A percentile compares a stretch with the other conserved stretches of the same genome.
Evolutionary conservation across 2,113 vertebrate species (phyloP).

Genomic region (Solenodon paradoxus): DNA sequence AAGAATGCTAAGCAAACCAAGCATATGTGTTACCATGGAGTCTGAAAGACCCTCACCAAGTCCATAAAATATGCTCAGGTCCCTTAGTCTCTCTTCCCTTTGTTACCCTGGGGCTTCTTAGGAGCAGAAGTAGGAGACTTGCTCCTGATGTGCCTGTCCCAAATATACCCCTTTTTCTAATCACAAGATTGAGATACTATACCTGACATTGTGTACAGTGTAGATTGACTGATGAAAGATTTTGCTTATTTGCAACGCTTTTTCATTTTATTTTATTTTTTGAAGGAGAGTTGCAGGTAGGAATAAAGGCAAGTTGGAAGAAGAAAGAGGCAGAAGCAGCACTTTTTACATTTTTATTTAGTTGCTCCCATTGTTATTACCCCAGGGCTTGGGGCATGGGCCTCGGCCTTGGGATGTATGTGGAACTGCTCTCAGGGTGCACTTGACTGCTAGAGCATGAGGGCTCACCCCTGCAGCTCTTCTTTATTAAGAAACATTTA

Average conservation of each 20-base stretch:
- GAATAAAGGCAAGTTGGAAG: no score
- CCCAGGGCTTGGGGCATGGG: no score
- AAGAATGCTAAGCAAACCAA: neutral
- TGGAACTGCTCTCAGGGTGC: no score
- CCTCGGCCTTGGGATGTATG: no score
- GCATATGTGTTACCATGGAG: neutral
- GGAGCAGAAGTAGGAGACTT: neutral
- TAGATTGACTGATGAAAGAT: neutral
- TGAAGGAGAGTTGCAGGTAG: no score
- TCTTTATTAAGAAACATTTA: conserved; percentile 13
- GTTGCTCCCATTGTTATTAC: no score
- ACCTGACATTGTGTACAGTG: neutral
- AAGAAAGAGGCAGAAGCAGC: no score
- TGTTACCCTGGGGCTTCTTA: neutral
- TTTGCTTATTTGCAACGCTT: neutral
- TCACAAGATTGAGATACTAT: neutral
- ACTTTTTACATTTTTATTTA: no score
- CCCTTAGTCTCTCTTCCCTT: neutral
- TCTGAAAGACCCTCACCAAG: neutral
- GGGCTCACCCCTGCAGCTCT: no score
- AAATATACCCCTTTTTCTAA: neutral
- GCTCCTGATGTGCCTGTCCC: neutral
- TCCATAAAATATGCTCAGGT: neutral
- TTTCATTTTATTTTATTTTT: no score
- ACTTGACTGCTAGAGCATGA: no score